Evolutionary conservation across 2,888 invertebrate genomes (phyloP), one percentile per base, ranked within the genome.

Genomic region (Eristalis tenax): DNA sequence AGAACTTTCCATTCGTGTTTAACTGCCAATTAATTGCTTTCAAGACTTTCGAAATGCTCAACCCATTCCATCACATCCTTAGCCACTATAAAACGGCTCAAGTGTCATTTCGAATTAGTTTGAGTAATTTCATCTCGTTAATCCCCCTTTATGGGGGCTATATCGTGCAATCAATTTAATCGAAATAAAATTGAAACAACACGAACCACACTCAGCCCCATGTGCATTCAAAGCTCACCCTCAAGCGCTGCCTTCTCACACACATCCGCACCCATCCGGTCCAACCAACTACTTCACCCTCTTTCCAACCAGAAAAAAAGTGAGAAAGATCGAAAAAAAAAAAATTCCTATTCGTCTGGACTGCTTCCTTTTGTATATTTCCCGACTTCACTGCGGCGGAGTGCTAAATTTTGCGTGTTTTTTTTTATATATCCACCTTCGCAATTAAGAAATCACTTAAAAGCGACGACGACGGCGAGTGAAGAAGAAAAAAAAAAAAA

Each of bases 391-490:
- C 50, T 50, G 2, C 18, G 50, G 50, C 8, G 18, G 18, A 50
- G 50, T 50, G 50, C 10, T 50, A 50, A 50, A 50, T 50, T 70
- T 65, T 18, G 26, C 13, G 22, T 23, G n/a, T 69, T 56, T 5
- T 13, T 5, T 13, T 40, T 43, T 43, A n/a, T 61, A 59, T 61
- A 59, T 71, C 38, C 43, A 61, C 63, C 66, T 56, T 71, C 75
- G 71, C 80, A 84, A 76, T 84, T 75, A 80, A 76, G 66, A 76
- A 84, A 61, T 76, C 61, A 80, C 59, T 80, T 75, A 59, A 80
- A 61, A 64, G 18, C 50, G 18, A 18, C 43, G 43, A 15, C 15
- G 40, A 43, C 40, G 40, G 4, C 40, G 40, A 43, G 6, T n/a
- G 43, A 18, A 43, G 6, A 1, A 4, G 63, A 43, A 50, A 40